These are phyloP conservation scores for Heterodera schachtii DNA, from an alignment of 1,140 invertebrate genomes.

Conservation along the genomic window DNA sequence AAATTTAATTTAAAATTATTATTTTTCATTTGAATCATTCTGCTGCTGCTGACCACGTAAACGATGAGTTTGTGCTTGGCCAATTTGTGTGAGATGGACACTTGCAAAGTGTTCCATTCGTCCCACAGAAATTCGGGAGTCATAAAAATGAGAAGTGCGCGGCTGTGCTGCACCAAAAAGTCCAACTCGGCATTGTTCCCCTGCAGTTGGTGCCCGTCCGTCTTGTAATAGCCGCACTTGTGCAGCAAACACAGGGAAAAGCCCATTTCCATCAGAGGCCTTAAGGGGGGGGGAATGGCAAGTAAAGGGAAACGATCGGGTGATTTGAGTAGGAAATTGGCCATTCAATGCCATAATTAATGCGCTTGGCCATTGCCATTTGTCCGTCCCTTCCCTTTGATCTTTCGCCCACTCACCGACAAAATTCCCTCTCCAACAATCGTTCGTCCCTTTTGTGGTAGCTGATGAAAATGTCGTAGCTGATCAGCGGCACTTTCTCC, in stretches of 20 bases:
- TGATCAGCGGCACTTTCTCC: slow-evolving; percentile 21
- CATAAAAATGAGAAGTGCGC: slow-evolving; percentile 52
- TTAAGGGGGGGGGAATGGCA: slow-evolving; percentile 27
- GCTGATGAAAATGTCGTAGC: slow-evolving; percentile 56
- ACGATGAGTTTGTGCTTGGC: slow-evolving; percentile 5
- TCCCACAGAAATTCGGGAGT: slow-evolving; percentile 57
- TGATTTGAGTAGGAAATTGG: too few relatives aligned
- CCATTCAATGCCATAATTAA: too few relatives aligned
- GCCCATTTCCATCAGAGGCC: slow-evolving; percentile 49
- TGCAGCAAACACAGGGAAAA: slow-evolving; percentile 54
- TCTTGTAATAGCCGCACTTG: slow-evolving; percentile 39
- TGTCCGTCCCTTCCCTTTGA: neutral
- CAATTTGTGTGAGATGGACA: slow-evolving; percentile 55
- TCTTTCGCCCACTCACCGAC: slow-evolving; percentile 36
- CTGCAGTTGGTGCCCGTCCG: slow-evolving; percentile 40
- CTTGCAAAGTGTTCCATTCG: slow-evolving; percentile 57
- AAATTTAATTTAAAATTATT: too few relatives aligned
- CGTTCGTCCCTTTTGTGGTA: slow-evolving; percentile 58
- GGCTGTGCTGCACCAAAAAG: slow-evolving; percentile 45
- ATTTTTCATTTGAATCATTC: too few relatives aligned
- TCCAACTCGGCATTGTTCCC: slow-evolving; percentile 54
- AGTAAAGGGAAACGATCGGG: too few relatives aligned
- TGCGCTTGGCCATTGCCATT: neutral
- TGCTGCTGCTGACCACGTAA: neutral
- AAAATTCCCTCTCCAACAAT: slow-evolving; percentile 46